phyloP scores from a whole-genome alignment of 2,888 invertebrate species.

The Andricus quercusramuli region DNA sequence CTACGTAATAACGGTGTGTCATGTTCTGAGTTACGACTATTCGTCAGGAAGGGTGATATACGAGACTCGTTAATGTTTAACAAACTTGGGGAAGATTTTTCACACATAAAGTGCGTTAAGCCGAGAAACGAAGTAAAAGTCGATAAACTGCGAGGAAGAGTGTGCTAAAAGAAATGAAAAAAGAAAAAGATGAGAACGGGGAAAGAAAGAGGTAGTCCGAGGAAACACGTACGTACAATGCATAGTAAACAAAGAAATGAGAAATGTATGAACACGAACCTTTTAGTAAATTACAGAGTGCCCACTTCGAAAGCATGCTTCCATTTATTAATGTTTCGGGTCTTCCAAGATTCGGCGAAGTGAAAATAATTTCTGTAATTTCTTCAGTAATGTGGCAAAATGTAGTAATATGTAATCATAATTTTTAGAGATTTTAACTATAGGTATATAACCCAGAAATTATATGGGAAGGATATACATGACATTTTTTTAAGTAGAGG shows the following conservation, averaged over 20 bases:
- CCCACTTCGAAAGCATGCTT: background rate
- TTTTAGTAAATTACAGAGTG: constrained; percentile 22
- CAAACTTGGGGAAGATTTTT: constrained; percentile 21
- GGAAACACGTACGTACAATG: constrained; percentile 3
- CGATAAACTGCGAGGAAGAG: constrained; percentile 6
- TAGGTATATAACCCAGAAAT: background rate
- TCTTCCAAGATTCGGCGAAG: background rate
- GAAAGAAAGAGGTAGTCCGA: constrained; percentile 25
- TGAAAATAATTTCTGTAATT: background rate
- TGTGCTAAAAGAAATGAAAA: background rate
- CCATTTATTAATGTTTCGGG: background rate
- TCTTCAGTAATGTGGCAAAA: background rate
- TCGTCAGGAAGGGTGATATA: constrained; percentile 32
- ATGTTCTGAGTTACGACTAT: constrained; percentile 38
- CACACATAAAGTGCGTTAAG: constrained; percentile 28
- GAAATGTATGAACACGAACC: constrained; percentile 5
- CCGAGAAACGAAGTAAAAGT: constrained; percentile 21
- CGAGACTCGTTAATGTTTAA: constrained; percentile 32
- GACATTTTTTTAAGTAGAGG: background rate
- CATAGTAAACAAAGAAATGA: constrained; percentile 19
- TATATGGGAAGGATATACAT: background rate
- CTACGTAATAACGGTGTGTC: constrained; percentile 35
- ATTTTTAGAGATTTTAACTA: background rate
- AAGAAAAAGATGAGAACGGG: constrained; percentile 5
- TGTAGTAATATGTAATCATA: background rate